These are phyloP conservation scores for Seriola aureovittata DNA, from an alignment of 2,113 vertebrate species.

Conservation along the genomic window DNA sequence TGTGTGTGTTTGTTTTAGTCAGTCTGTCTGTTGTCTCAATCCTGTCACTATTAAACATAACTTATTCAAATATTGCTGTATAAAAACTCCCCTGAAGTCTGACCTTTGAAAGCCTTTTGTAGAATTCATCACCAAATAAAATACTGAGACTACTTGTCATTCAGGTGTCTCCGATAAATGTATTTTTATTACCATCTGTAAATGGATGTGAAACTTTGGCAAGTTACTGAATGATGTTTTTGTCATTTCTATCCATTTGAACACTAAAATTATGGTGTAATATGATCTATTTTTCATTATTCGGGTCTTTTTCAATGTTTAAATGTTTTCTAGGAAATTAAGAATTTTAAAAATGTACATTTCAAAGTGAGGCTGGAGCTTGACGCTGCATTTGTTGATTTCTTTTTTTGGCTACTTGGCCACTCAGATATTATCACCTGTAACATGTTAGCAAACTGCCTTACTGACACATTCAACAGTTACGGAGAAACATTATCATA, in stretches of 20 bases:
- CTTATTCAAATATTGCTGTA: conserved; percentile 27
- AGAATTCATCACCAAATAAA: conserved; percentile 22
- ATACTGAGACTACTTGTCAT: conserved; percentile 29
- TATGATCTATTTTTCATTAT: neutral
- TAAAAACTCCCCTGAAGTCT: conserved; percentile 35
- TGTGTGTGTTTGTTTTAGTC: conserved; percentile 37
- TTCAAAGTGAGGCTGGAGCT: too few relatives aligned
- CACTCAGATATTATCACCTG: too few relatives aligned
- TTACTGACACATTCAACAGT: too few relatives aligned
- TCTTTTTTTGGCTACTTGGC: too few relatives aligned
- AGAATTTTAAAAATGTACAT: too few relatives aligned
- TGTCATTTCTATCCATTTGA: neutral
- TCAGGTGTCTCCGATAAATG: conserved; percentile 19
- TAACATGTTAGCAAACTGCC: too few relatives aligned
- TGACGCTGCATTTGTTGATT: too few relatives aligned
- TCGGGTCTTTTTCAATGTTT: too few relatives aligned
- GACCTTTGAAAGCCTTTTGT: conserved; percentile 58
- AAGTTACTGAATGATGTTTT: neutral
- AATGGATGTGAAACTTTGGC: neutral
- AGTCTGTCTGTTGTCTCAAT: conserved; percentile 21
- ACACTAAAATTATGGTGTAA: neutral
- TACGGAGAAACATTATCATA: neutral
- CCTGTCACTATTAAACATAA: conserved; percentile 17
- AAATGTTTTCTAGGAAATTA: too few relatives aligned
- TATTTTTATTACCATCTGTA: conserved; percentile 11